phyloP scores from a whole-genome alignment of 92 coral and sea anemone species.

The Montipora capitata region DNA sequence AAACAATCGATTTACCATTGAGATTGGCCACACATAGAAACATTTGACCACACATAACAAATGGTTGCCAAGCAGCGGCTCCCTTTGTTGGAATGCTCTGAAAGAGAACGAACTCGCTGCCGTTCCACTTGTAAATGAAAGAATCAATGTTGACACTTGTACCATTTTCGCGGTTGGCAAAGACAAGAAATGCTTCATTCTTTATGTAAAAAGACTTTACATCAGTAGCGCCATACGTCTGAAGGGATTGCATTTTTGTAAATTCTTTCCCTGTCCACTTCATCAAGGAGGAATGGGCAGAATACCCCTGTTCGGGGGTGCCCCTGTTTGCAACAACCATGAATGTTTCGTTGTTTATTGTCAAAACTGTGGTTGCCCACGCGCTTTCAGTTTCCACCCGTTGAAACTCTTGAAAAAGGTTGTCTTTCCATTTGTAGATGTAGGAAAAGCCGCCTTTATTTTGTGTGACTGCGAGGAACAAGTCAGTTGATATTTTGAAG shows the following conservation, averaged over 20 bases:
- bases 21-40: neutral
- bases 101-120: conserved; percentile 35
- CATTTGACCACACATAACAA: neutral
- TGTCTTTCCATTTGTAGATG: conserved; percentile 48
- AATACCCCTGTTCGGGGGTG: neutral
- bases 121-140: conserved; percentile 44
- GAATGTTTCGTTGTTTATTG: conserved; percentile 11
- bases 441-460: neutral
- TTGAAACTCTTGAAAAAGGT: conserved; percentile 36
- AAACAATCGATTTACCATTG: neutral
- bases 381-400: conserved; percentile 32
- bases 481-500: conserved; percentile 13
- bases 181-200: conserved; percentile 49
- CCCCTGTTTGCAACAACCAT: conserved; percentile 30
- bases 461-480: conserved; percentile 38
- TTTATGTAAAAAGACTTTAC: conserved; percentile 38
- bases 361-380: conserved; percentile 21
- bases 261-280: conserved; percentile 51
- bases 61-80: conserved; percentile 31
- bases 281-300: conserved; percentile 32
- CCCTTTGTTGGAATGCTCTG: conserved; percentile 55
- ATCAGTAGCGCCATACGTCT: conserved; percentile 6
- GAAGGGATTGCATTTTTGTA: conserved; percentile 30
- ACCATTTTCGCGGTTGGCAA: conserved; percentile 15
- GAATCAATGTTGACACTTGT: conserved; percentile 22